Base-by-base conservation (phyloP, 2,797 vertebrate genomes). In the Poliocrania exsul region DNA sequence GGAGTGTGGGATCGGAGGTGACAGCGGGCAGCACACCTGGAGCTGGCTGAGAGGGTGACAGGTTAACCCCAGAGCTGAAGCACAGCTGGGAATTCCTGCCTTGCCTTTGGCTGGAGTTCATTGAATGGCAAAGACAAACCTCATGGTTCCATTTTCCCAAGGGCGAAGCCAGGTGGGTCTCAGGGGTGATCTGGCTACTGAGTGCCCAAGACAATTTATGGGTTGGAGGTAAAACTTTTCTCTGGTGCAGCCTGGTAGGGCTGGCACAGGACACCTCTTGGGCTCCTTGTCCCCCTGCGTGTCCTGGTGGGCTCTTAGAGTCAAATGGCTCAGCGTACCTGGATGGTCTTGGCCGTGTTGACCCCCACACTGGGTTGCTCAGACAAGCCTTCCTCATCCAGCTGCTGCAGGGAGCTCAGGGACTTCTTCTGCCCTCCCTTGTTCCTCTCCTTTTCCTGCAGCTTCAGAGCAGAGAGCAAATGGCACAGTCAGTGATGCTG, bases 371-470 rank as follows among this genome's bases (percentile, higher is more conserved):
- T 4, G 0, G 8, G 3, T 2, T 61, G 60, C 51, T 85, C 75
- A 31, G 69, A 25, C 28, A 94, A 66, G 20, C 69, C 71, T 31
- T 35, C 42, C 40, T 94, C 82, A 44, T 96, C 93, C 37, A 96
- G 93, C 81, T 93, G 93, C 89, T 96, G 94, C 90, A 95, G 90
- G 0, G 73, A 31, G 19, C 77, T 88, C 96, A 97, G 78, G 54
- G 95, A 96, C 67, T 97, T 97, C 96, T 97, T 97, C 53, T 96
- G 96, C 14, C 57, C 91, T 65, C 42, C 92, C 64, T 56, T 94
- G 84, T 69, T 95, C 90, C 74, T 91, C 67, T 97, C 97, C 81
- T 60, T 97, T 37, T 97, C 96, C 97, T 97, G 72, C 62, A 88
- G n/a, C 2, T 75, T 71, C 1, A 2, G 23, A 28, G 57, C 15